Evolutionary conservation across 1,140 invertebrate species (phyloP), one percentile per base, ranked within the genome.

Genomic region (Heliconius nattereri): DNA sequence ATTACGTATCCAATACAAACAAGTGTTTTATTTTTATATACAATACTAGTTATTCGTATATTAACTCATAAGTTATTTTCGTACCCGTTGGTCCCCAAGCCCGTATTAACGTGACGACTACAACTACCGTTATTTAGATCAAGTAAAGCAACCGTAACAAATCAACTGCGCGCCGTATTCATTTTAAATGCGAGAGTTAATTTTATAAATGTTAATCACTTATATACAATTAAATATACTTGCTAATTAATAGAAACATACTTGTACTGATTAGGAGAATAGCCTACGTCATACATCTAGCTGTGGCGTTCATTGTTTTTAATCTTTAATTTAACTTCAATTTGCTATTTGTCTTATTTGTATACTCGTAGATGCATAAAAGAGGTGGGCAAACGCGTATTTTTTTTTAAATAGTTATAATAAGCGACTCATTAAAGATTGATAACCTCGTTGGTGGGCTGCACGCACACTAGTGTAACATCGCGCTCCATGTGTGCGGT

Each of bases 371-470:
- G 80, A 86, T 89, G 83, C 84, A 84, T 80, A 80, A 85, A 83
- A 81, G 85, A 87, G 84, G 85, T 85, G 84, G 78, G 81, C 84
- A 84, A 85, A 87, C 81, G 85, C 85, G 87, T 85, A 87, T 88
- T 90, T 90, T 90, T n/a, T 90, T 88, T 89, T 90, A 87, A 86
- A 90, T 84, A 85, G 84, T 88, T 88, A 88, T 90, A 86, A 88
- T 87, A 87, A 85, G 87, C 87, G 88, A 88, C 89, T 92, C 86
- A 91, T 91, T 86, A 89, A 86, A 92, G 88, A 90, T 92, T 91
- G 92, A 91, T 93, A 92, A 92, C 91, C 91, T 91, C 89, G 89
- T 91, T 89, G 89, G 90, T 92, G 90, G 89, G 90, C 89, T 86
- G 84, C 84, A 81, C 83, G 78, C 87, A 87, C 86, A 87, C 87